A percentile compares a stretch with the other conserved stretches of the same genome.
Conservation (phyloP, 2,113 vertebrate genomes). For the Chrysemys picta region DNA sequence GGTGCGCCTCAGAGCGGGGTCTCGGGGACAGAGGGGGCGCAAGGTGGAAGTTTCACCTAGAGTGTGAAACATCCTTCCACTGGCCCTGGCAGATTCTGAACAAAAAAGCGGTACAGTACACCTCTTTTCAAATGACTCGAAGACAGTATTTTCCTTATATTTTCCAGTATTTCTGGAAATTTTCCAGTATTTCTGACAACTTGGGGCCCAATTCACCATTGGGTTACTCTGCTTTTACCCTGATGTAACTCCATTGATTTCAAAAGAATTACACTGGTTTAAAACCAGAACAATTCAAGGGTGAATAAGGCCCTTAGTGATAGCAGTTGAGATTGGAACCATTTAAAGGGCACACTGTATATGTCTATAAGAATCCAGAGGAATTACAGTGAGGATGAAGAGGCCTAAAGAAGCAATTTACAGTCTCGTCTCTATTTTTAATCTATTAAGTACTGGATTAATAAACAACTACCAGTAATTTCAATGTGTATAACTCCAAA, state of each 20-base stretch:
- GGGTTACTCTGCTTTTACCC: neutral
- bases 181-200: no score
- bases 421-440: neutral
- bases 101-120: neutral
- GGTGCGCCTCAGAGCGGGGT: no score
- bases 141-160: neutral
- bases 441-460: neutral
- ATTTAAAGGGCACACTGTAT: neutral
- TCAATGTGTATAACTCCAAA: neutral
- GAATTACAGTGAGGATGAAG: fast-evolving
- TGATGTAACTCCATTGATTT: neutral
- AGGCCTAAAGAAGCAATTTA: neutral
- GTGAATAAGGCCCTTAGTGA: neutral
- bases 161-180: no score
- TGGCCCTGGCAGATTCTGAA: neutral
- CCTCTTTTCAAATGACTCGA: neutral
- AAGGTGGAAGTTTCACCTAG: no score
- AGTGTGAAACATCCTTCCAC: no score
- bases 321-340: neutral
- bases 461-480: neutral
- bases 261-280: neutral
- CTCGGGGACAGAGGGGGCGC: no score
- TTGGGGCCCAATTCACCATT: fast-evolving
- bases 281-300: neutral
- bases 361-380: neutral